Evolutionary conservation across 2,797 vertebrate genomes (phyloP).

Genomic region (Pyrocephalus nanus): DNA sequence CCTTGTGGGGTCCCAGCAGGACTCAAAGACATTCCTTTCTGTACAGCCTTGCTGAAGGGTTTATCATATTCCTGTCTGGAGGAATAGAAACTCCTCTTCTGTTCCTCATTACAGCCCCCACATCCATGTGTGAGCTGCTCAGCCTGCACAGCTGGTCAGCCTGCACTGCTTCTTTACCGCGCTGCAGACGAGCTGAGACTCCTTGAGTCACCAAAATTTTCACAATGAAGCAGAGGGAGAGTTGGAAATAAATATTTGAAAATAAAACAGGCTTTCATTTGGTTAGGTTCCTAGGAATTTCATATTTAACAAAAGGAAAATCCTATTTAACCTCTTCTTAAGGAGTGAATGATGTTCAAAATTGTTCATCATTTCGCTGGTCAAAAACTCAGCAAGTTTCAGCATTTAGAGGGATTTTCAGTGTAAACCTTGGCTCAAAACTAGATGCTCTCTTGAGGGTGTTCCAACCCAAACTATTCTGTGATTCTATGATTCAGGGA

Average conservation of each 20-base stretch:
- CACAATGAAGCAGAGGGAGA: neutral
- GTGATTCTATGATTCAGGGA: neutral
- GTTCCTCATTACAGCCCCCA: neutral
- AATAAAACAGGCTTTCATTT: neutral
- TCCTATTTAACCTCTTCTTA: neutral
- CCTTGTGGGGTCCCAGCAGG: neutral
- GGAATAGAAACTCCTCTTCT: neutral
- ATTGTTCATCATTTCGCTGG: neutral
- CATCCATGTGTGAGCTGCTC: rapidly evolving
- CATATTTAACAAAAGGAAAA: neutral
- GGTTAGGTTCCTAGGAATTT: neutral
- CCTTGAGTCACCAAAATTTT: neutral
- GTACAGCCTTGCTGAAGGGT: neutral
- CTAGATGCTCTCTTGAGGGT: neutral
- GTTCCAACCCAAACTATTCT: neutral
- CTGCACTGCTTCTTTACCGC: neutral
- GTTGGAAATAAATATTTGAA: neutral
- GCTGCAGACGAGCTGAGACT: neutral
- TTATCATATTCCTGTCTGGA: neutral
- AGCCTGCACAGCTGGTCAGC: neutral
- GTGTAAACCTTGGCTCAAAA: neutral
- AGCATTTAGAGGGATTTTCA: neutral
- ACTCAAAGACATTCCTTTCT: neutral
- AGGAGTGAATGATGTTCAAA: rapidly evolving
- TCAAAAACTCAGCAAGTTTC: neutral